Evolutionary conservation across 2,888 invertebrate species (phyloP), one percentile per base, ranked within the genome.

Genomic region (Tinea semifulvella): DNA sequence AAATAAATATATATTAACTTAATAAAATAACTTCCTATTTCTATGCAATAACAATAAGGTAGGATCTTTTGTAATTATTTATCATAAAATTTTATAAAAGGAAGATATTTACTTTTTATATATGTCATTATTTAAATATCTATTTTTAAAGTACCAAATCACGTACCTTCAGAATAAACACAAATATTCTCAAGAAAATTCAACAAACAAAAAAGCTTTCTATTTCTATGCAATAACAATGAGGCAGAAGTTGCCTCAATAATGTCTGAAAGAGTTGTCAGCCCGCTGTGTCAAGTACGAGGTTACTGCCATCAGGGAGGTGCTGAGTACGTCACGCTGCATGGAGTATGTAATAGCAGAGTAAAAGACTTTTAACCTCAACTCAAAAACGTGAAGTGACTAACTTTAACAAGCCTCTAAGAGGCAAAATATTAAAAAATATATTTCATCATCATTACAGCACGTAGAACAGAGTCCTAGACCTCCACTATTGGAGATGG

Each of bases 291-390:
- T 18, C 36, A 36, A 36, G 36, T 36, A 18, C 18, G 40, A 22
- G 22, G 22, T 40, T 8, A 13, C 22, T 14, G 40, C 40, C 20
- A 20, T 22, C 20, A 22, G 22, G 18, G 22, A 22, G 40, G 22
- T 20, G 20, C 22, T 40, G 40, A 40, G 40, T 40, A 40, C 14
- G 22, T 40, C 22, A 22, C 22, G 40, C 13, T 40, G 22, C 40
- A 40, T 40, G 17, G 22, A 40, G 40, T 40, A 40, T 7, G 40
- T 40, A 40, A 38, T 38, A 38, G 38, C 19, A 11, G 31, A 6
- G 31, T 11, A 13, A n/a, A 13, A 31, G 31, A 31, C 11, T 31
- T 13, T 13, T 13, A 31, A 31, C 31, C 2, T 14, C 11, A 13
- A 4, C 14, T 2, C 6, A 2, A 14, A 22, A 7, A 14, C 2